phyloP scores from a whole-genome alignment of 2,888 invertebrate species.

The Acheta domesticus region DNA sequence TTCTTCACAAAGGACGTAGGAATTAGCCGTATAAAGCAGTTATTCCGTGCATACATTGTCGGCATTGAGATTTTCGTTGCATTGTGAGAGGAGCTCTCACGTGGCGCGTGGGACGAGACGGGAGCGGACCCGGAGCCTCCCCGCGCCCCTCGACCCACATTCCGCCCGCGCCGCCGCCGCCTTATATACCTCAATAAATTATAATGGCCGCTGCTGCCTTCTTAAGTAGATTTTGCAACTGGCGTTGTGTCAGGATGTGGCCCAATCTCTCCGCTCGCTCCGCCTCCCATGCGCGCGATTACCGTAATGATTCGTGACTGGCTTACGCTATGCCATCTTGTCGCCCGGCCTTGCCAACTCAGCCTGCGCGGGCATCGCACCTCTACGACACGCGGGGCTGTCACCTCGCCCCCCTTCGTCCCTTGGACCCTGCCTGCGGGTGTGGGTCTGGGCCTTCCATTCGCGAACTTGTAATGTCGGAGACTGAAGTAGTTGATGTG shows the following conservation, averaged over 20 bases:
- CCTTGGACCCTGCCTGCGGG: no score
- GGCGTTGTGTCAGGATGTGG: not conserved
- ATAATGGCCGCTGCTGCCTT: conserved; percentile 18
- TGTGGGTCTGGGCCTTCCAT: no score
- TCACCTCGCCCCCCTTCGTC: no score
- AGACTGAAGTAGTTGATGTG: no score
- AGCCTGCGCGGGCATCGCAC: not conserved
- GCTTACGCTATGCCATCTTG: not conserved
- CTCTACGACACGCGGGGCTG: no score
- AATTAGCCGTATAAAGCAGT: not conserved
- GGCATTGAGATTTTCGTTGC: not conserved
- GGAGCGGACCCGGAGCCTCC: not conserved
- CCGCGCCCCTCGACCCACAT: not conserved
- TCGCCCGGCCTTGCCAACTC: conserved; percentile 11
- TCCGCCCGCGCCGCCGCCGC: not conserved
- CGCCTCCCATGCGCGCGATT: conserved; percentile 9
- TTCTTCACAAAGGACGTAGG: no score
- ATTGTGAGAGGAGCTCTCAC: not conserved
- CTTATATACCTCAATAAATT: conserved; percentile 9
- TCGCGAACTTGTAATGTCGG: no score
- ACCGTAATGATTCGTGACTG: not conserved
- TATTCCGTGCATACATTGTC: not conserved
- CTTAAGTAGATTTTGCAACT: conserved; percentile 10
- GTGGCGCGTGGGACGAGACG: not conserved
- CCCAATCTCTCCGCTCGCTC: not conserved